Evolutionary conservation across 2,113 vertebrate genomes (phyloP).

Genomic region (Corythaeola cristata): DNA sequence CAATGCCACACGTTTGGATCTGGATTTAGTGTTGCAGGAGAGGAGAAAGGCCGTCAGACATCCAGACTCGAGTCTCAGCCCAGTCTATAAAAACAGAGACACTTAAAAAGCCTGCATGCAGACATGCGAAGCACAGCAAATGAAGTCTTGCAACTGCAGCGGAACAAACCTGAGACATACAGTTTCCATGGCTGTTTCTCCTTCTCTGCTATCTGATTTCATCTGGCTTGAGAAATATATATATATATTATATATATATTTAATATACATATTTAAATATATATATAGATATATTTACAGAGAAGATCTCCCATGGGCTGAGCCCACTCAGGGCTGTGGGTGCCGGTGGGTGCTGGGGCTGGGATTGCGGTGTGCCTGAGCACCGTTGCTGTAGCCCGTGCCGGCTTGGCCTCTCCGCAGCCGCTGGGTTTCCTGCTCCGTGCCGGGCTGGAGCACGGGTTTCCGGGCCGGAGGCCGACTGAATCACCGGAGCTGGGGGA

Average conservation of each 20-base stretch:
- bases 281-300: no score
- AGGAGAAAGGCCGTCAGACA: neutral
- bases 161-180: neutral
- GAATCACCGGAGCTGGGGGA: no score
- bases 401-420: no score
- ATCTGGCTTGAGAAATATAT: neutral
- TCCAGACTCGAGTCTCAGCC: neutral
- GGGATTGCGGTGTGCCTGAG: no score
- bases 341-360: no score
- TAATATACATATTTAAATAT: no score
- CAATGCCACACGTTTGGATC: neutral
- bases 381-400: no score
- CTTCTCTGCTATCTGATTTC: neutral
- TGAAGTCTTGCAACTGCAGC: neutral
- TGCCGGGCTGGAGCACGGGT: no score
- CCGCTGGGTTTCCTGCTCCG: no score
- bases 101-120: neutral
- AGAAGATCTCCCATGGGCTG: no score
- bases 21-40: neutral
- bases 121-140: neutral
- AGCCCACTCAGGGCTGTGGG: no score
- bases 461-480: no score
- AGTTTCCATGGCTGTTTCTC: neutral
- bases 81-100: neutral
- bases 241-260: conserved; percentile 13